Percentiles rank a stretch among this genome's conserved stretches.
Conservation (phyloP, 2,888 invertebrate species). For the Atherix ibis region DNA sequence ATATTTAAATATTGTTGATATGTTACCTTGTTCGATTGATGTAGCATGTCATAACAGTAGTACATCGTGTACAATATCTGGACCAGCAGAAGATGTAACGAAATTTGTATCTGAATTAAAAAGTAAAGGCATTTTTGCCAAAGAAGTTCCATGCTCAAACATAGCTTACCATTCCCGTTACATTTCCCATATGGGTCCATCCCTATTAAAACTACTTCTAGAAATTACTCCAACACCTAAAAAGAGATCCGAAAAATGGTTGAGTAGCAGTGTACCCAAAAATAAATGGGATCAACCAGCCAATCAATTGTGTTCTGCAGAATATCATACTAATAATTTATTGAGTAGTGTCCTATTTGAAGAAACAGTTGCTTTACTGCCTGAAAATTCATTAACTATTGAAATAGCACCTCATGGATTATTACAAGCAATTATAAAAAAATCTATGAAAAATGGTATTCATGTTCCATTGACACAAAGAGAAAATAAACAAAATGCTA, state of each 20-base stretch:
- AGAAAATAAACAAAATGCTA: slow-evolving; percentile 34
- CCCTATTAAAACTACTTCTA: slow-evolving; percentile 44
- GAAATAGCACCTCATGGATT: slow-evolving; percentile 57
- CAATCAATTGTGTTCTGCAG: slow-evolving; percentile 52
- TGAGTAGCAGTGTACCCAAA: slow-evolving; percentile 67
- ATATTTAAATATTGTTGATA: slow-evolving; percentile 36
- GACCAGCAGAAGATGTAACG: slow-evolving; percentile 53
- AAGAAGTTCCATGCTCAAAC: slow-evolving; percentile 69
- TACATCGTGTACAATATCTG: slow-evolving; percentile 81
- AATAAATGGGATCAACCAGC: slow-evolving; percentile 50
- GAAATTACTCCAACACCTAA: slow-evolving; percentile 50
- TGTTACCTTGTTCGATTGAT: slow-evolving; percentile 60
- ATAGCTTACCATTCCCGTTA: slow-evolving; percentile 83
- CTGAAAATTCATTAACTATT: slow-evolving; percentile 44
- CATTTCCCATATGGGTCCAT: slow-evolving; percentile 51
- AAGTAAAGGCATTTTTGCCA: slow-evolving; percentile 59
- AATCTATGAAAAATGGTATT: slow-evolving; percentile 37
- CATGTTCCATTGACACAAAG: slow-evolving; percentile 45
- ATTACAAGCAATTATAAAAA: slow-evolving; percentile 47
- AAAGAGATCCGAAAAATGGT: slow-evolving; percentile 57
- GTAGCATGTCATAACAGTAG: slow-evolving; percentile 78
- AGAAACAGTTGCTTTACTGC: slow-evolving; percentile 44
- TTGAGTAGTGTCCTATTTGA: slow-evolving; percentile 42
- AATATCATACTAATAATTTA: slow-evolving; percentile 77
- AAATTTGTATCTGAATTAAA: slow-evolving; percentile 48